Evolutionary conservation across 2,113 vertebrate species (phyloP), one percentile per base, ranked within the genome.

Genomic region (Platichthys flesus): DNA sequence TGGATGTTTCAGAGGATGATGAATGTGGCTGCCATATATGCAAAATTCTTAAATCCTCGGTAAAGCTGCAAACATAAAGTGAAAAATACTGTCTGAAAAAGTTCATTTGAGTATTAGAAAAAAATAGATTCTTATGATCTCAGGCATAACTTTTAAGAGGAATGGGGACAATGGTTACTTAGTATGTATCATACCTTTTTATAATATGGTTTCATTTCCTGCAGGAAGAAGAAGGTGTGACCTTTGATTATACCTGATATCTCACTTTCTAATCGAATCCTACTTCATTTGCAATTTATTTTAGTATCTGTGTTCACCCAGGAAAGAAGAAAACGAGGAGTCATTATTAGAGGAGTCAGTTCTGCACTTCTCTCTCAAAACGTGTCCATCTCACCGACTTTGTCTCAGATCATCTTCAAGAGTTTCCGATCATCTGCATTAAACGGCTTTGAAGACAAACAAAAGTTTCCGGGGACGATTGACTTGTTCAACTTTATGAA

Each of bases 1-100:
- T 69, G 59, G 55, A 26, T 24, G 59, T 61, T 79, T 77, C 58
- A 66, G 75, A 76, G 74, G 77, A 88, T 21, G 5, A 72, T 21
- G 49, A 70, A 57, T 67, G 10, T 23, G 59, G 45, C 24, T 64
- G 28, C 49, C 21, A 16, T 18, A 51, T 51, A 51, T 51, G 47
- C 47, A 51, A 51, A 51, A 51, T 5, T 51, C 47, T 51, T 18
- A 16, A 45, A 42, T 72, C 70, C 63, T 26, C 31, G n/a, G 9
- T 66, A 42, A 70, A 62, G n/a, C 18, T 67, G 45, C 24, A 0
- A 14, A 40, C 23, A 49, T n/a, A 40, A 47, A 1, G 10, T 8
- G 0, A 58, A 69, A 76, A 64, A 66, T 24, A 24, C 24, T 37
- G 21, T 23, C 3, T 47, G 45, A 16, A 47, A 47, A 55, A 23